These are phyloP conservation scores for Polydrusus pterygomalis DNA, from an alignment of 2,888 invertebrate genomes.

Conservation along the genomic window DNA sequence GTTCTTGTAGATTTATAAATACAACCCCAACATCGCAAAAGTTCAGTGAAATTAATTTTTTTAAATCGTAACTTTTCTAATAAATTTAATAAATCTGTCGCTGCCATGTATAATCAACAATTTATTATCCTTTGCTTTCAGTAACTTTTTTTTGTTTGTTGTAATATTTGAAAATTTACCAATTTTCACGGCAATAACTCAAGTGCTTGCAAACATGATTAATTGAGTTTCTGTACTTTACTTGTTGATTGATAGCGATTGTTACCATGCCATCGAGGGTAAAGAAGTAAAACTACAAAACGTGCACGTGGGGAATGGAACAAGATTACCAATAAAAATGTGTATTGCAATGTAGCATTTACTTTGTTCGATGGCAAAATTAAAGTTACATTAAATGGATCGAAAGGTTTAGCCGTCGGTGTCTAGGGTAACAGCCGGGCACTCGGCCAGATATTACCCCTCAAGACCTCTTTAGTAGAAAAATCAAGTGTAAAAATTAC, in stretches of 20 bases:
- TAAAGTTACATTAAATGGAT: too few species aligned
- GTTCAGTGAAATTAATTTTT: too few species aligned
- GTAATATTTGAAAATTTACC: constrained; percentile 33
- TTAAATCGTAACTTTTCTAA: too few species aligned
- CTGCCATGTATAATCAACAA: constrained; percentile 15
- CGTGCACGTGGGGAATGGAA: constrained; percentile 15
- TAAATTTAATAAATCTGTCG: not conserved
- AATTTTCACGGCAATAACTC: constrained; percentile 37
- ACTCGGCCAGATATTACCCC: too few species aligned
- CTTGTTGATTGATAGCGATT: constrained; percentile 37
- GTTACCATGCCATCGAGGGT: not conserved
- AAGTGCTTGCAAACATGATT: constrained; percentile 35
- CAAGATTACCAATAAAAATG: not conserved
- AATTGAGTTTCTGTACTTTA: constrained; percentile 25
- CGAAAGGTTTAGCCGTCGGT: too few species aligned
- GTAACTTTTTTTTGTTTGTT: constrained; percentile 22
- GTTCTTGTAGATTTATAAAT: too few species aligned
- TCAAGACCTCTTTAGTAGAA: too few species aligned
- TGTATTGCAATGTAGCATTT: not conserved
- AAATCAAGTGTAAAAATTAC: too few species aligned
- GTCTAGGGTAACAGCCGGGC: too few species aligned
- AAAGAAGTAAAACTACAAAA: not conserved
- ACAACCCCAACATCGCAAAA: too few species aligned
- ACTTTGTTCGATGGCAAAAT: not conserved
- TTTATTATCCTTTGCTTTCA: constrained; percentile 27